phyloP scores from a whole-genome alignment of 2,113 vertebrate species.

The Odocoileus hemionus region DNA sequence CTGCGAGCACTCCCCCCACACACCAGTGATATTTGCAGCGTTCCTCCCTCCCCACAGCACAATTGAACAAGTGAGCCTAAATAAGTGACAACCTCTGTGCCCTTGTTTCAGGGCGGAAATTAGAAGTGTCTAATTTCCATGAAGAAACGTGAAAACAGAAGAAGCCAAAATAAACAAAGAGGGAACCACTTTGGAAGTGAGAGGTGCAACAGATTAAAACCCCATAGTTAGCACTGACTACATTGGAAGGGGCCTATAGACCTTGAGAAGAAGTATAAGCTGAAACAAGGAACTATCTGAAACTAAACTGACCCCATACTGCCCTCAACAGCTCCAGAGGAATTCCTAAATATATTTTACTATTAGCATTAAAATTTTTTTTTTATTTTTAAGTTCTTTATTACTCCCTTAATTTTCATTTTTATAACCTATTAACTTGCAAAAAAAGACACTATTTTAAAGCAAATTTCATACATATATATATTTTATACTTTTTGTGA shows the following conservation, averaged over 20 bases:
- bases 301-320: background rate
- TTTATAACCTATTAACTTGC: background rate
- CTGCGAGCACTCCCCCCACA: fast-evolving
- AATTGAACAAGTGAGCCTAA: background rate
- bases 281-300: background rate
- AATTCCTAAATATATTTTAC: background rate
- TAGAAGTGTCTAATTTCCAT: background rate
- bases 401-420: background rate
- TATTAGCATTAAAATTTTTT: background rate
- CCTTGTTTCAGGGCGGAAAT: background rate
- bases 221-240: background rate
- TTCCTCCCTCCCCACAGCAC: background rate
- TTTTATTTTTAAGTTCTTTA: background rate
- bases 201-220: background rate
- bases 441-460: background rate
- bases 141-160: background rate
- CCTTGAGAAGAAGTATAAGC: background rate
- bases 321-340: background rate
- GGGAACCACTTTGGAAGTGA: background rate
- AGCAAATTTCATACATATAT: background rate
- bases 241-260: background rate
- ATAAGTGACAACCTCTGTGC: background rate
- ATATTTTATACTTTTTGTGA: background rate
- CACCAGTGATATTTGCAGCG: background rate
- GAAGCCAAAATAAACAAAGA: background rate